Evolutionary conservation across 2,113 vertebrate genomes (phyloP).

Genomic region (Notothenia coriiceps): DNA sequence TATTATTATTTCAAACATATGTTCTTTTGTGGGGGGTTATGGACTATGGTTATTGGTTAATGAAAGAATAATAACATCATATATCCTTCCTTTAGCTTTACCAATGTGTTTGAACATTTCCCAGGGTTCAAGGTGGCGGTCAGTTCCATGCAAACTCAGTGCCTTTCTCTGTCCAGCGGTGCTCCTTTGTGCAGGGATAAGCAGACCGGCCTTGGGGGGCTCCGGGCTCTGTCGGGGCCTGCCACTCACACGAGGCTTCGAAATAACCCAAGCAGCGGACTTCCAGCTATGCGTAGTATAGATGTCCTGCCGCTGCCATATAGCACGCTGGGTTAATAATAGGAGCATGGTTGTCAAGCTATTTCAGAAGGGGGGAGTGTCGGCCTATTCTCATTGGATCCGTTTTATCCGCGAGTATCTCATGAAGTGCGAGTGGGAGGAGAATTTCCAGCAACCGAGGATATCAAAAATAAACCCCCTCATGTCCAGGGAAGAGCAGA

Average conservation of each 20-base stretch:
- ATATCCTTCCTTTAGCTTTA: not conserved
- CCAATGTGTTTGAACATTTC: conserved; percentile 15
- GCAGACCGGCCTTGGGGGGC: conserved; percentile 6
- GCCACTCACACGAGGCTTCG: conserved; percentile 58
- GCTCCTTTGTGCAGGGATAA: conserved; percentile 56
- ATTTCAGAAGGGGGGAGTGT: conserved; percentile 79
- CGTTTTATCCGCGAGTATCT: conserved; percentile 84
- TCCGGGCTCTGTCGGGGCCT: conserved; percentile 34
- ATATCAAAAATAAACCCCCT: conserved; percentile 93
- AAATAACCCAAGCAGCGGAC: conserved; percentile 69
- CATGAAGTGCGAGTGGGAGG: conserved; percentile 86
- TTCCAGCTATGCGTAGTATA: conserved; percentile 66
- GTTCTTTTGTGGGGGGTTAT: too few species aligned
- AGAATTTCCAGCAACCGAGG: conserved; percentile 88
- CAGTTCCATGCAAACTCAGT: not conserved
- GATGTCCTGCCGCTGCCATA: conserved; percentile 54
- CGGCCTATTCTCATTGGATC: conserved; percentile 86
- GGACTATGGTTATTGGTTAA: too few species aligned
- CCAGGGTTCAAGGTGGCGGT: not conserved
- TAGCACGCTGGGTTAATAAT: conserved; percentile 77
- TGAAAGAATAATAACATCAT: too few species aligned
- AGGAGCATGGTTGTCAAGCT: conserved; percentile 74
- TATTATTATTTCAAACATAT: too few species aligned
- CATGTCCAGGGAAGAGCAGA: conserved; percentile 88
- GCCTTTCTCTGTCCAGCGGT: conserved; percentile 17